phyloP scores from a whole-genome alignment of 2,113 vertebrate species.

The Toxostoma redivivum region DNA sequence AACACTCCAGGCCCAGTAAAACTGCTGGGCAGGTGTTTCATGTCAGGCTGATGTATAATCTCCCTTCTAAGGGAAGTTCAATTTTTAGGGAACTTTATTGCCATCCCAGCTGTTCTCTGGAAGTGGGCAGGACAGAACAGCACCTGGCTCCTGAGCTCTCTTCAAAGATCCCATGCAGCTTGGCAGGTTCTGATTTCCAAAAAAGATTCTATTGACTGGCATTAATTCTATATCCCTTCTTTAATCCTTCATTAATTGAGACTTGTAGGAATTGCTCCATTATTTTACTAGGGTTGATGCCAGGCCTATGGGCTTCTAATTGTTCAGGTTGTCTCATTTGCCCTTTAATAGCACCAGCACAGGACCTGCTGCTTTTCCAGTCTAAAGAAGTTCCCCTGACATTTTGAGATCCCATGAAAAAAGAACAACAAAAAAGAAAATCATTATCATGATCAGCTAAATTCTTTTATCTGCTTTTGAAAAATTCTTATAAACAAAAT shows the following conservation, averaged over 20 bases:
- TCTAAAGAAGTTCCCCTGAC: not conserved
- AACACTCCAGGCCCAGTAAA: slow-evolving; percentile 13
- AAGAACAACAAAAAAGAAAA: not conserved
- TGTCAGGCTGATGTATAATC: not conserved
- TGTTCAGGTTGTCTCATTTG: slow-evolving; percentile 4
- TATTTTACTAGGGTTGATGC: not conserved
- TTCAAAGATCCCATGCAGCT: not conserved
- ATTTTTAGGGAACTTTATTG: not conserved
- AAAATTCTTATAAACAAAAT: not conserved
- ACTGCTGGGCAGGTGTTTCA: not conserved
- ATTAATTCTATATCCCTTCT: not conserved
- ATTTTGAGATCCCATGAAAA: not conserved
- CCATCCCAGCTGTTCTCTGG: not conserved
- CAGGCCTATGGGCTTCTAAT: not conserved
- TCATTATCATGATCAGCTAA: not conserved
- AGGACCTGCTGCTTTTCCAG: not conserved
- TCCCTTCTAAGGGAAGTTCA: not conserved
- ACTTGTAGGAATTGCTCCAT: not conserved
- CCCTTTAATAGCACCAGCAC: not conserved
- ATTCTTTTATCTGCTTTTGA: not conserved
- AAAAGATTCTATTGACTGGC: not conserved
- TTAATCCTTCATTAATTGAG: not conserved
- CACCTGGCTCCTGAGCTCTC: not conserved
- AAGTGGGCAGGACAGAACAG: not conserved
- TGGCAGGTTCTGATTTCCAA: not conserved